Evolutionary conservation across 2,888 invertebrate species (phyloP), one percentile per base, ranked within the genome.

Genomic region (Electrophaes corylata): DNA sequence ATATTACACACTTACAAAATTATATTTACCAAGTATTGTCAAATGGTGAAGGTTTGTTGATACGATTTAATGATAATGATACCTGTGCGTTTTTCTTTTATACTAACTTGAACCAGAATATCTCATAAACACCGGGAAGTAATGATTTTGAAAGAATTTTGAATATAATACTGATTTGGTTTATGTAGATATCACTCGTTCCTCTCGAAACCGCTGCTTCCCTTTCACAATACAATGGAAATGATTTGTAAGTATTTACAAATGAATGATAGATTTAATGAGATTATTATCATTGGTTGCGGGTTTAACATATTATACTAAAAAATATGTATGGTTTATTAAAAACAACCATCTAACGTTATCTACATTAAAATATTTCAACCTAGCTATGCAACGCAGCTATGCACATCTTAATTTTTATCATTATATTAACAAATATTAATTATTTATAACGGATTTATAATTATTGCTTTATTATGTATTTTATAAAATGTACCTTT

Each of bases 1-100:
- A 88, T 86, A 86, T 81, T 84, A 82, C 85, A 87, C 79, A 85
- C 87, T 89, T 88, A 89, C 71, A 82, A 87, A 88, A 84, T 88
- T 79, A 88, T 87, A 86, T 84, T 91, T 88, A 90, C 88, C 89
- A 91, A 88, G 88, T 91, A 91, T 91, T 91, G 91, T 91, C 91
- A 88, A 89, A 84, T 86, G 88, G 88, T 81, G 86, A 85, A 84
- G 79, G 78, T 83, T 78, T 81, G 50, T 83, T 73, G 71, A 79
- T 79, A 77, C 70, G 65, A 62, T 65, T 57, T 60, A 26, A 62
- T 82, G 77, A 86, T 83, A 77, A 82, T 76, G 81, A 79, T 79
- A 76, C 79, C 81, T 89, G 90, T 90, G 90, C 89, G 91, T 80
- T 82, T 88, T 78, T 77, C 80, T 75, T 83, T 82, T 83, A 81